Base-by-base conservation (phyloP, 1,140 invertebrate genomes). In the Calycopis cecrops region DNA sequence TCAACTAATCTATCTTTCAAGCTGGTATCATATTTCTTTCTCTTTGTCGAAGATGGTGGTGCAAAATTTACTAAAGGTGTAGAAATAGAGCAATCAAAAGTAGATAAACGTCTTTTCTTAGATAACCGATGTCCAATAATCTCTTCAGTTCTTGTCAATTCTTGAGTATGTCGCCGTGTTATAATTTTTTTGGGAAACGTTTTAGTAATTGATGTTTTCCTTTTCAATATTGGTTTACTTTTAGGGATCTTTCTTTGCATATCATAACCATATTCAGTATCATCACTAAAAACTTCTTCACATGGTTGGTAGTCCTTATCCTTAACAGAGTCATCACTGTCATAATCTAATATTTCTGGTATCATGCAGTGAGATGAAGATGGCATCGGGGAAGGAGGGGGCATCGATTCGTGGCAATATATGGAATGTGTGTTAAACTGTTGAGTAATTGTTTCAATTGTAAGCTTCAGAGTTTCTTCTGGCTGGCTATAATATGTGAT, bases 241-340 rank as follows among this genome's bases (percentile, higher is more conserved):
- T 42, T 8, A 42, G n/a, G 38, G 38, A 8, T 42, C 14, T 42
- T 4, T 42, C 38, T 42, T 42, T 42, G 38, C 38, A 42, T 42
- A 11, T 42, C 38, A 42, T 42, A 42, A 42, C 38, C 38, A 42
- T 42, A 42, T 42, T 42, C 38, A n/a, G 38, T 42, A n/a, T 42
- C 38, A 42, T 42, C 38, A 42, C 38, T 35, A n/a, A 42, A 42
- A 9, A 42, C 40, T 42, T 42, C 40, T 9, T 42, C 40, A 42
- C 40, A 42, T 42, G 40, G 40, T 42, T 42, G 40, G 12, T 42
- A 42, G 40, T 42, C 40, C 40, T 42, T 14, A 42, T 14, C 14
- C 4, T 35, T 35, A 35, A 35, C 35, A 35, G 35, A 35, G 11
- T 4, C 35, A 11, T 35, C 35, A 35, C 35, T 35, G 4, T 35